These are phyloP conservation scores for Oreortyx pictus DNA, from an alignment of 2,797 vertebrate genomes.

Conservation along the genomic window DNA sequence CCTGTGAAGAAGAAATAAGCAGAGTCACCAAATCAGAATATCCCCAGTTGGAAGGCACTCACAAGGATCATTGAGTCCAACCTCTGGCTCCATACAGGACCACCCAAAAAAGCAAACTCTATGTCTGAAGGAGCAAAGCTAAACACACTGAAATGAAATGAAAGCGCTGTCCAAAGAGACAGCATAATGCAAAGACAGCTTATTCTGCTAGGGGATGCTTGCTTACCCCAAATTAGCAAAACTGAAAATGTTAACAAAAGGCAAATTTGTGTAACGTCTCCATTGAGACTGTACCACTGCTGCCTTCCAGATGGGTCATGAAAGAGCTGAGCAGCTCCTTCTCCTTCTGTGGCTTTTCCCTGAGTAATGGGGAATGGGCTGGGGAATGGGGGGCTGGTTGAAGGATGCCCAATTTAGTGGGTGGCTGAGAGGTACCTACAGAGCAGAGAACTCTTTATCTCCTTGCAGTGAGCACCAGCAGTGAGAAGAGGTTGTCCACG, in stretches of 20 bases:
- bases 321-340: not conserved
- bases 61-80: not conserved
- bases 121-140: no score
- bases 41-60: not conserved
- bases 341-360: not conserved
- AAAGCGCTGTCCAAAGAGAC: not conserved
- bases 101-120: not conserved
- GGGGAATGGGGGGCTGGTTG: not conserved
- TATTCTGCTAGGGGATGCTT: slow-evolving; percentile 19
- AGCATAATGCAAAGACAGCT: not conserved
- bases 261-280: not conserved
- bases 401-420: accelerated
- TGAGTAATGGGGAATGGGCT: not conserved
- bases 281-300: not conserved
- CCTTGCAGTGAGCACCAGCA: not conserved
- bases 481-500: not conserved
- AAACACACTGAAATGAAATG: no score
- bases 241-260: not conserved
- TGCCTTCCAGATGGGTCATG: not conserved
- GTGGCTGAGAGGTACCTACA: not conserved
- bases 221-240: slow-evolving; percentile 18
- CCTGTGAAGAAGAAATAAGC: not conserved
- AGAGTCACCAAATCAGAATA: not conserved
- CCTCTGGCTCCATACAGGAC: not conserved
- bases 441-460: not conserved